Conservation (phyloP, 2,113 vertebrate genomes). For the Eptatretus burgeri region DNA sequence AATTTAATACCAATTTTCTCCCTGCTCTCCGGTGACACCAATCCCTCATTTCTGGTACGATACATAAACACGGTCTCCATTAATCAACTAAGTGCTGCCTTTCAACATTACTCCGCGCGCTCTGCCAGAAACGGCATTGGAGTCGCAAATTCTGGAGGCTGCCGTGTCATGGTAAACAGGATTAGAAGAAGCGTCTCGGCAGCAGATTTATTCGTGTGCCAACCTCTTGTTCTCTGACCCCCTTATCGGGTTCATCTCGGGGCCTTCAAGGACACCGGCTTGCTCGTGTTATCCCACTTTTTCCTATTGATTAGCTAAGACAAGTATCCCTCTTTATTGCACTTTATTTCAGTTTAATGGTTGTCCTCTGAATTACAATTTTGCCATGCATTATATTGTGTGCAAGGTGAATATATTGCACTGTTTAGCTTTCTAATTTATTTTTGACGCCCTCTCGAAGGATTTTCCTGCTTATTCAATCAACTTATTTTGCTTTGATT, state of each 20-base stretch:
- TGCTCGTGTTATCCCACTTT: too few relatives aligned
- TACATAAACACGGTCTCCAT: neutral
- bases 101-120: conserved; percentile 6
- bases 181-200: neutral
- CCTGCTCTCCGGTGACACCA: neutral
- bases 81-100: conserved; percentile 3
- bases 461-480: too few relatives aligned
- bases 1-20: conserved; percentile 5
- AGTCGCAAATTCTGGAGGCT: conserved; percentile 1
- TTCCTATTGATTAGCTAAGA: too few relatives aligned
- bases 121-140: conserved; percentile 1
- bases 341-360: too few relatives aligned
- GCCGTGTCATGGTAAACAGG: conserved; percentile 5
- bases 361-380: too few relatives aligned
- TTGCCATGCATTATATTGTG: too few relatives aligned
- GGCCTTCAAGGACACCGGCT: neutral
- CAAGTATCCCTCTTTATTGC: too few relatives aligned
- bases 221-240: conserved; percentile 4
- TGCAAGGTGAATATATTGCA: too few relatives aligned
- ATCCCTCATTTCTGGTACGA: conserved; percentile 1
- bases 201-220: conserved; percentile 1
- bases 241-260: neutral
- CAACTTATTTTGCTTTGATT: too few relatives aligned
- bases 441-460: too few relatives aligned
- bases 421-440: too few relatives aligned